Base-by-base conservation (phyloP, 1,140 invertebrate species). In the Ceratina calcarata region DNA sequence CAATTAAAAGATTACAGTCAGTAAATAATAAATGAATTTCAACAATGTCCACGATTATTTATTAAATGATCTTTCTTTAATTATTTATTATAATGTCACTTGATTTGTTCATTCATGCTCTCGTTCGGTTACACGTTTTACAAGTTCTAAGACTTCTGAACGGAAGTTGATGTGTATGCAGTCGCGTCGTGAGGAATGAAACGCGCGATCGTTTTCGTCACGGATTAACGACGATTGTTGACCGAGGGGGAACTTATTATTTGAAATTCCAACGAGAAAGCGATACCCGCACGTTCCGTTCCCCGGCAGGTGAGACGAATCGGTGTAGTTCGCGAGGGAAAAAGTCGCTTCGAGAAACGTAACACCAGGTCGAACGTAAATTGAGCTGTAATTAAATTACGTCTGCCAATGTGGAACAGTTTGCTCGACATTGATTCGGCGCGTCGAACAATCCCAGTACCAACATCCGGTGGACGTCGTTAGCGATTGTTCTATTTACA, bases 321-420 rank as follows among this genome's bases (percentile, higher is more conserved):
- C 58, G 71, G 3, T 4, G 22, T n/a, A 20, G 45, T n/a, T 53
- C 4, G 57, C 6, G 8, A 18, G 18, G 12, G 22, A 18, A 64
- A 74, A 64, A 22, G 49, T 65, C 18, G 45, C 22, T 37, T 15
- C 16, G 32, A 10, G 71, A 74, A 65, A 74, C 60, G 27, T 6
- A 67, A 76, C 51, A 49, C 51, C 51, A 45, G 4, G 3, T 20
- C 7, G 32, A 24, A 22, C 20, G 61, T 65, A 55, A 66, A 67
- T 66, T n/a, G 62, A 66, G 51, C 49, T 22, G 73, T 67, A 76
- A 76, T 76, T 76, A 67, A 58, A 76, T 76, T 76, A 58, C 55
- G 18, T 18, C 12, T 12, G 20, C 13, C 32, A 57, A 66, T 45
- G n/a, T 6, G 37, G 27, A 24, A 10, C 18, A 58, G 22, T n/a